Evolutionary conservation across 2,113 vertebrate genomes (phyloP), one percentile per base, ranked within the genome.

Genomic region (Dipodomys ordii): DNA sequence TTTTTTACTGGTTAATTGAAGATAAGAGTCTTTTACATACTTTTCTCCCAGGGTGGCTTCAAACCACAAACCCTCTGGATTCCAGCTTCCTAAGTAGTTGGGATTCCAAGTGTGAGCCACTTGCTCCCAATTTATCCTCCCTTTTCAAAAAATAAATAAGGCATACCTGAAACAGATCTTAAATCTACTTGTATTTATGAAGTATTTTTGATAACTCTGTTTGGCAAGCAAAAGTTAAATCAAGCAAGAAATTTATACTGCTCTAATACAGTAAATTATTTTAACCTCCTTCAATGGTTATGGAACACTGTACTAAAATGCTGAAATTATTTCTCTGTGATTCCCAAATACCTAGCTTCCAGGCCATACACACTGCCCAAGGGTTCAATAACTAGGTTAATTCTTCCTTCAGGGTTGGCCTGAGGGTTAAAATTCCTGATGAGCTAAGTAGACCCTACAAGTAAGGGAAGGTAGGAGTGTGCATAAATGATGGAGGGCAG

Each of bases 361-460:
- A 95, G 90, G 92, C 96, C 95, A 83, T 91, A 92, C 91, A 87
- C 39, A 78, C 86, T 93, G 97, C 98, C 98, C 97, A 82, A 88
- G 96, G 97, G 97, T 94, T 0, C 95, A 93, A 13, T 97, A 97
- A 98, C 95, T 97, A 98, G 97, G 98, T 97, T 98, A 98, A 98
- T 97, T 96, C 97, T 97, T 95, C 97, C 98, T 98, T 94, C 94
- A 96, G 97, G 97, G 95, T 94, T 98, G 95, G 97, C 98, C 98
- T 96, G 97, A 97, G 97, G 98, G 97, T 96, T 97, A 94, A 96
- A 93, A 88, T 28, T 97, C 95, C 97, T 94, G 53, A 88, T 10
- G 95, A 96, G 92, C 96, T 86, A 32, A 79, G 88, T 53, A 4
- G 83, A 93, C 83, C 44, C 93, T 89, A 90, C 92, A 77, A 73